Evolutionary conservation across 2,888 invertebrate genomes (phyloP), one percentile per base, ranked within the genome.

Genomic region (Thecocarcelia acutangulata): DNA sequence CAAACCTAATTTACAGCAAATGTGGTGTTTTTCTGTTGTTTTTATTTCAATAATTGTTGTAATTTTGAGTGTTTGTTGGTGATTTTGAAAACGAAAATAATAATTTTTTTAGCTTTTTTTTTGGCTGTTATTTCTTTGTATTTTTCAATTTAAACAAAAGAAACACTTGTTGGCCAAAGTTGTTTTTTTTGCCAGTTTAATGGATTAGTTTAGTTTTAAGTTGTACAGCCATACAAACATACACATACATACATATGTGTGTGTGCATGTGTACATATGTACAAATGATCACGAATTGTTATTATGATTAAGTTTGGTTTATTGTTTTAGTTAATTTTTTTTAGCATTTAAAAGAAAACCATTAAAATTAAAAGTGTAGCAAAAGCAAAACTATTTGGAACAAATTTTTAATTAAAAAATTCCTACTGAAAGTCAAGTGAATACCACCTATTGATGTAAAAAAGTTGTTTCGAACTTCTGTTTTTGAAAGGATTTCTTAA

Each of bases 81-180:
- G 59, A 80, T 69, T 77, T 77, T 64, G 74, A 82, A 78, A 78
- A 74, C 40, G 81, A 82, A 78, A 64, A 69, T 77, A 19, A 13
- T 6, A 33, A 44, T 17, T 40, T 13, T 44, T 28, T 15, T 15
- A 13, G 4, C 12, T 11, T 48, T 64, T 46, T 0, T 33, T 54
- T 37, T 24, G 17, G 24, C n/a, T 21, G 17, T 46, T 19, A 42
- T 46, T 33, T 46, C 9, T 19, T 17, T 48, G 19, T n/a, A 19
- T 2, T 42, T 69, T 58, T 42, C n/a, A 15, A 73, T 54, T 54
- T 46, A 33, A 33, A 56, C 33, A 12, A 46, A 58, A 70, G 33
- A 46, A 69, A 58, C 46, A 37, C 21, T 58, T 58, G 58, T 12
- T 58, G 21, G 37, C 37, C 52, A 13, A 54, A 28, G 12, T 66